Evolutionary conservation across 2,113 vertebrate genomes (phyloP), one percentile per base, ranked within the genome.

Genomic region (Vidua chalybeata): DNA sequence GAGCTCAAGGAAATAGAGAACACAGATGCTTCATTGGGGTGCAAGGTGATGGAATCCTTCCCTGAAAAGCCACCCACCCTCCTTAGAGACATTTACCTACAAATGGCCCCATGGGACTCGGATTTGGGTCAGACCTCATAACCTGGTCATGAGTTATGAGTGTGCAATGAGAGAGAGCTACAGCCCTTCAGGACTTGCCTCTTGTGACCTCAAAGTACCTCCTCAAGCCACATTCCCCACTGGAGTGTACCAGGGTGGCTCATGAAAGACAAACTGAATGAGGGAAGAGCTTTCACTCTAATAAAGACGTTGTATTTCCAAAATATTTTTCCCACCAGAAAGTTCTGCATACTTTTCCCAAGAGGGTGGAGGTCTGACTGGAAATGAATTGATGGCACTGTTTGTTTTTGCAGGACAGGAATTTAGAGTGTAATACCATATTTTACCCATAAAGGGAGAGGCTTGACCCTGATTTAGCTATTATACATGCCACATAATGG

Each of bases 301-400:
- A 71, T 62, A 79, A 81, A 94, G 64, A 90, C 89, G 86, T 91
- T 84, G 78, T 52, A 91, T 55, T 97, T 95, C 75, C 89, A 84
- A 90, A 94, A 46, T 82, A 63, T 68, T 96, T 97, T 97, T 97
- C 96, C 96, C 96, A 97, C 83, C 96, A 96, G 96, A 97, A 97
- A 96, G 78, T 94, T 96, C 83, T 92, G 95, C 67, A 13, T 87
- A 46, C 52, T 97, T 94, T 85, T 92, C 90, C 93, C 94, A 94
- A 49, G 92, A 91, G 96, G 90, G 67, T 74, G 79, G 91, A 96
- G 94, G 89, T 94, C 93, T 94, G 89, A 83, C 95, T 94, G 88
- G 93, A 94, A 97, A 89, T 62, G 87, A 96, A 94, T 89, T 73
- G 92, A 93, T 91, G 89, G 95, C 91, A 93, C 76, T 96, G 87